Percentiles rank a stretch among this genome's conserved stretches.
phyloP scores from a whole-genome alignment of 2,113 vertebrate genomes.

The Ptilonorhynchus violaceus region DNA sequence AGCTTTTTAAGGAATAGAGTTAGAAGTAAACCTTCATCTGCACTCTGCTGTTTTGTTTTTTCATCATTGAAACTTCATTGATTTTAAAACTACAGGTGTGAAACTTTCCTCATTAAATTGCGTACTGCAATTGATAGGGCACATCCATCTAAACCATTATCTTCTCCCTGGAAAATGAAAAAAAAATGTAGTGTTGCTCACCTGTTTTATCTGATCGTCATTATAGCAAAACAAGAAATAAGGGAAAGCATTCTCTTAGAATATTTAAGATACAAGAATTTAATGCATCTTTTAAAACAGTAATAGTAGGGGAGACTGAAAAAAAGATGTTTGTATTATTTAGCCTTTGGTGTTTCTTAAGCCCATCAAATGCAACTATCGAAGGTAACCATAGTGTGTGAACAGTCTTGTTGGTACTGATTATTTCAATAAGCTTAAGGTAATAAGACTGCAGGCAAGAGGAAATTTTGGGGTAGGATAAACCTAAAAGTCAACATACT shows the following conservation, averaged over 20 bases:
- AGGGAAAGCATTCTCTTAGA: background rate
- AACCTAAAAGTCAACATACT: background rate
- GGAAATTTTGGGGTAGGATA: background rate
- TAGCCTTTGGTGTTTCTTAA: background rate
- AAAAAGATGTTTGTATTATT: background rate
- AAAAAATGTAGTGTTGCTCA: background rate
- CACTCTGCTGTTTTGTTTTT: background rate
- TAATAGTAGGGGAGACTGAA: background rate
- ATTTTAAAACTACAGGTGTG: slow-evolving; percentile 31
- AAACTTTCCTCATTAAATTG: slow-evolving; percentile 24
- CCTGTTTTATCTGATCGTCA: background rate
- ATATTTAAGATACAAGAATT: background rate
- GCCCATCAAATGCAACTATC: background rate
- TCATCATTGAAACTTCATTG: slow-evolving; percentile 7
- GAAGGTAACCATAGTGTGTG: background rate
- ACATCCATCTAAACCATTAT: slow-evolving; percentile 2
- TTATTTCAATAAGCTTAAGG: background rate
- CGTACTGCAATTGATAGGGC: background rate
- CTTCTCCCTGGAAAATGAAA: background rate
- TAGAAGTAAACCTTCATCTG: background rate
- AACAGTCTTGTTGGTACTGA: background rate
- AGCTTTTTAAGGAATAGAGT: background rate
- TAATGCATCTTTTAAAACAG: background rate
- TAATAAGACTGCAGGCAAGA: background rate
- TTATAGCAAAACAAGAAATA: background rate